A percentile compares a stretch with the other conserved stretches of the same genome.
Conservation (phyloP, 2,113 vertebrate genomes). For the Amphiprion percula region DNA sequence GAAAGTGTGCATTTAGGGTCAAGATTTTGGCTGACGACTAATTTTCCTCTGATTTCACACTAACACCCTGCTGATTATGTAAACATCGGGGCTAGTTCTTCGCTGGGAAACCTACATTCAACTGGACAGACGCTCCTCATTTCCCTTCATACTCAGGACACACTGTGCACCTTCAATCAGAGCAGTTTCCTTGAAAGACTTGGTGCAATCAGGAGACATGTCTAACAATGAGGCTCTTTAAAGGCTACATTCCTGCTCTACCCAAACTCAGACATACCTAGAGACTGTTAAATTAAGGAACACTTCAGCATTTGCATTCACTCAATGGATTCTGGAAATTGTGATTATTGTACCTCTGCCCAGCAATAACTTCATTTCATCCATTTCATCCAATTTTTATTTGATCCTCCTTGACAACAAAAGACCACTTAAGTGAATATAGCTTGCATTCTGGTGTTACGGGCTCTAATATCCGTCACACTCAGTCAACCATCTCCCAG, state of each 20-base stretch:
- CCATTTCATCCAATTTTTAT: too few species aligned
- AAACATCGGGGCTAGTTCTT: conserved; percentile 17
- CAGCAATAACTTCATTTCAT: conserved; percentile 13
- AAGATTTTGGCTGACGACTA: conserved; percentile 28
- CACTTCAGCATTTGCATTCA: conserved; percentile 13
- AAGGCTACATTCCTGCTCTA: background rate
- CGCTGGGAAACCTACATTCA: background rate
- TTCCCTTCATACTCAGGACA: background rate
- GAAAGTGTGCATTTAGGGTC: background rate
- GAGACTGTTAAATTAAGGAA: conserved; percentile 17
- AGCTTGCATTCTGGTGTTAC: background rate
- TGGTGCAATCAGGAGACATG: conserved; percentile 21
- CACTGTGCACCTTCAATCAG: conserved; percentile 8
- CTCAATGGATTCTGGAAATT: background rate
- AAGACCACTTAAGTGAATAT: conserved; percentile 45
- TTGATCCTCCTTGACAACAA: conserved; percentile 21
- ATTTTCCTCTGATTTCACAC: conserved; percentile 18
- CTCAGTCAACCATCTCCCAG: background rate
- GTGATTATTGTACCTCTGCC: background rate
- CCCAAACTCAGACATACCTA: conserved; percentile 1
- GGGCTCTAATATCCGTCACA: conserved; percentile 9
- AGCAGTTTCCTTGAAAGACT: conserved; percentile 13
- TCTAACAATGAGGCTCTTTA: conserved; percentile 16
- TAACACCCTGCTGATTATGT: conserved; percentile 33
- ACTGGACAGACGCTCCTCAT: conserved; percentile 22